phyloP scores from a whole-genome alignment of 2,797 vertebrate genomes.

The Prionace glauca region DNA sequence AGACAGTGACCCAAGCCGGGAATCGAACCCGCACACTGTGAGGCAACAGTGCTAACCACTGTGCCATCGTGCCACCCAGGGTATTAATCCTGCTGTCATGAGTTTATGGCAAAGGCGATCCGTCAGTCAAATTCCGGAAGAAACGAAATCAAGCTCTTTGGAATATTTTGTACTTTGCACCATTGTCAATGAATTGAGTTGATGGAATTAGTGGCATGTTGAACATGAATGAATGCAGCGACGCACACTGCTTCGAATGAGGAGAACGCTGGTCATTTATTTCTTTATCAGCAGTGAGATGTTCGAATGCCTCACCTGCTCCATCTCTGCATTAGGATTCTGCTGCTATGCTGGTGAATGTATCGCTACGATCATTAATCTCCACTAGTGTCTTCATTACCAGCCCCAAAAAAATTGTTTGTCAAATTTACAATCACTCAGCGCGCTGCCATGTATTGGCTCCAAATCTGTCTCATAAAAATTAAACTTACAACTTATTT shows the following conservation, averaged over 20 bases:
- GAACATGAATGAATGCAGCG: conserved; percentile 42
- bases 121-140: conserved; percentile 7
- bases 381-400: conserved; percentile 45
- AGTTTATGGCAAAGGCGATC: neutral
- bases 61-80: too few species aligned
- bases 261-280: conserved; percentile 40
- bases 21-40: too few species aligned
- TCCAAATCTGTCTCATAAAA: conserved; percentile 30
- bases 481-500: conserved; percentile 26
- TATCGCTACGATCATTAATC: conserved; percentile 46
- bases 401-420: conserved; percentile 33
- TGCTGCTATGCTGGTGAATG: conserved; percentile 44
- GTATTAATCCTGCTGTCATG: neutral
- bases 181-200: conserved; percentile 44
- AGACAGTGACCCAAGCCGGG: too few species aligned
- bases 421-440: conserved; percentile 29
- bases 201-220: conserved; percentile 40
- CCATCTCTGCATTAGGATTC: conserved; percentile 43
- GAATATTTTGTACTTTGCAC: conserved; percentile 31
- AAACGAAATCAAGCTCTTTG: neutral
- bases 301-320: conserved; percentile 40
- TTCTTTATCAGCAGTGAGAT: conserved; percentile 44
- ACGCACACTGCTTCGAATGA: conserved; percentile 44
- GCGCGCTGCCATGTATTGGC: neutral
- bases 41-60: too few species aligned